Evolutionary conservation across 2,113 vertebrate genomes (phyloP).

Genomic region (Oreocharis arfaki): DNA sequence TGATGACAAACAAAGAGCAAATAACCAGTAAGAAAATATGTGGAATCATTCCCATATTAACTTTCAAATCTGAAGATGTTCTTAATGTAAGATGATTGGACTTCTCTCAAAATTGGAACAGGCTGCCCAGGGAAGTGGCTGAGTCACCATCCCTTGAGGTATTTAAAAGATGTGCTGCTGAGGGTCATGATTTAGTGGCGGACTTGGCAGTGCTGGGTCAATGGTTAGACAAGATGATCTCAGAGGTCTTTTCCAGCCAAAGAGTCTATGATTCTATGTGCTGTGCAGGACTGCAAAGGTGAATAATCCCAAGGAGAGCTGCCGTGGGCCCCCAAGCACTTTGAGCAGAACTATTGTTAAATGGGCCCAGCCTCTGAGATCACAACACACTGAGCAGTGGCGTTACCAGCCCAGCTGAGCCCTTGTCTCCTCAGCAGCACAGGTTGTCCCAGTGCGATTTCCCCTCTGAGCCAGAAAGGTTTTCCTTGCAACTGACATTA

Average conservation of each 20-base stretch:
- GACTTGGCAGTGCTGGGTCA: not conserved
- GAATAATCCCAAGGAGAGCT: not conserved
- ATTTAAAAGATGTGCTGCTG: not conserved
- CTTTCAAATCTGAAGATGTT: not conserved
- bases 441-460: not conserved
- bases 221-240: not conserved
- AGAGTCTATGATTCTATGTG: not conserved
- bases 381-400: accelerated
- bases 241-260: not conserved
- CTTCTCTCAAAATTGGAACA: not conserved
- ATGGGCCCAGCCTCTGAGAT: not conserved
- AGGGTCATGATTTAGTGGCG: not conserved
- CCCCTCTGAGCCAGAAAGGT: not conserved
- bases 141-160: not conserved
- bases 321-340: not conserved
- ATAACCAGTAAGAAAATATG: not conserved
- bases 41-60: not conserved
- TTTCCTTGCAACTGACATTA: not conserved
- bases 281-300: not conserved
- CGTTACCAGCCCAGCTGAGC: not conserved
- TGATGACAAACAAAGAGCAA: not conserved
- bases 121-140: not conserved
- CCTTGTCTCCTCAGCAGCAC: not conserved
- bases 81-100: not conserved
- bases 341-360: not conserved